Base-by-base conservation (phyloP, 2,888 invertebrate genomes). In the Pediacus dermestoides region DNA sequence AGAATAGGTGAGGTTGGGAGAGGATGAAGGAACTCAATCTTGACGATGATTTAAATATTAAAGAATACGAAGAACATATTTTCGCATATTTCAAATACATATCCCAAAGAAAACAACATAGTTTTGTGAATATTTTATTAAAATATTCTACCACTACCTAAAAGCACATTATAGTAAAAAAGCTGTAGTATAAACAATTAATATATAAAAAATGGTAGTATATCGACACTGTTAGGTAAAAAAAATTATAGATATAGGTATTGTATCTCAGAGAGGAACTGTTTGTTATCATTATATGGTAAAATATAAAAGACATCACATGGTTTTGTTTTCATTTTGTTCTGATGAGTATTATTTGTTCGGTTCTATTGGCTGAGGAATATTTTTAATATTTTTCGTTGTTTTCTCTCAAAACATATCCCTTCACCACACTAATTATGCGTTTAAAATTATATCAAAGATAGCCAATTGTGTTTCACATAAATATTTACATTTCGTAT, bases 251-350 rank as follows among this genome's bases (percentile, higher is more conserved):
- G 11, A 9, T 28, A 28, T 28, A 26, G 18, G 46, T 54, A 50
- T 46, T 53, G 42, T 42, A 44, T 48, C 54, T 52, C 44, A 45
- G 44, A 46, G n/a, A 28, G 28, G 28, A 28, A 28, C 28, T 28
- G 28, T 28, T 28, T n/a, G 26, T 26, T 26, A 26, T 52, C 47
- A 46, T 46, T 40, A 49, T 49, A 46, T 52, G 55, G 52, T 48
- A 50, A 53, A n/a, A n/a, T n/a, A n/a, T n/a, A n/a, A n/a, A 45
- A 50, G 51, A 54, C 51, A 64, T 66, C 64, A 64, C 64, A 66
- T 58, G n/a, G n/a, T n/a, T n/a, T n/a, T n/a, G n/a, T n/a, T n/a
- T n/a, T n/a, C n/a, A n/a, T n/a, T n/a, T n/a, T n/a, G 52, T 56
- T 57, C 51, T 53, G 50, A 55, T 66, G 65, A 64, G 64, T 66